phyloP scores from a whole-genome alignment of 2,888 invertebrate genomes.

The Trisateles emortualis region DNA sequence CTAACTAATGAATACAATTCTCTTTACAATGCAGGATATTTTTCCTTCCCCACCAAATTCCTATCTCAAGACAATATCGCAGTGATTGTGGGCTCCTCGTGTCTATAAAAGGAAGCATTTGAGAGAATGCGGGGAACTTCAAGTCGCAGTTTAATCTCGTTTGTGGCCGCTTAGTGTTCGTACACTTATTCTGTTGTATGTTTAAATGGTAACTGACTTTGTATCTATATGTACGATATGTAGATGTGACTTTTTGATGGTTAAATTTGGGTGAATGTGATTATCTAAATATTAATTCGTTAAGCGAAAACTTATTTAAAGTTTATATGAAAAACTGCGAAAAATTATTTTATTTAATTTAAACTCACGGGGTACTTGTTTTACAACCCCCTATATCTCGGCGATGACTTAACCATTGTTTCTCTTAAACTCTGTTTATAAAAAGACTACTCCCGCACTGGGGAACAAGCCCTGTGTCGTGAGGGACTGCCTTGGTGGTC shows the following conservation, averaged over 20 bases:
- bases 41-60: neutral
- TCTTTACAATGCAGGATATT: neutral
- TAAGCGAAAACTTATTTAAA: neutral
- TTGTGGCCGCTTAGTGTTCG: constrained; percentile 24
- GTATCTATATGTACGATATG: constrained; percentile 11
- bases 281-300: neutral
- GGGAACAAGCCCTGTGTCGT: too few relatives aligned
- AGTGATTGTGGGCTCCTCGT: constrained; percentile 10
- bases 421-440: too few relatives aligned
- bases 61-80: constrained; percentile 10
- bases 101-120: constrained; percentile 34
- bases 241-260: constrained; percentile 1
- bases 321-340: too few relatives aligned
- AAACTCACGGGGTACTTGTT: too few relatives aligned
- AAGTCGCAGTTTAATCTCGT: constrained; percentile 40
- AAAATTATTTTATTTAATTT: too few relatives aligned
- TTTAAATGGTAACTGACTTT: constrained; percentile 26
- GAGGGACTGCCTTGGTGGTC: too few relatives aligned
- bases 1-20: neutral
- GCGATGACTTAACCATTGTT: too few relatives aligned
- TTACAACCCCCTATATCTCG: too few relatives aligned
- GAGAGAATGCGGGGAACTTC: constrained; percentile 17
- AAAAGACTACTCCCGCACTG: too few relatives aligned
- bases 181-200: constrained; percentile 12
- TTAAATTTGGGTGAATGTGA: constrained; percentile 10